Conservation (phyloP, 2,888 invertebrate species). For the Meghimatium bilineatum region DNA sequence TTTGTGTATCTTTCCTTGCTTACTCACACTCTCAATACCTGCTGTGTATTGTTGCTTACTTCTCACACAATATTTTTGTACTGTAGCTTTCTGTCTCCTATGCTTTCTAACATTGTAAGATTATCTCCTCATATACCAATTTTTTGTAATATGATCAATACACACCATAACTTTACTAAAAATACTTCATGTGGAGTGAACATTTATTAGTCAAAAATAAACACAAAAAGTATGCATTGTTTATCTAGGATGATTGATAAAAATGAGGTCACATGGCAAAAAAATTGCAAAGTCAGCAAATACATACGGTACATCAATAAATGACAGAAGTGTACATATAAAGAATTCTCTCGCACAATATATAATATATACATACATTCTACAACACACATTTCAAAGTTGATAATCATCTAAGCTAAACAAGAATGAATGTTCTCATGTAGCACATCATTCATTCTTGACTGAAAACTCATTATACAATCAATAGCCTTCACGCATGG, state of each 20-base stretch:
- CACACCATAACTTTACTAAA: neutral
- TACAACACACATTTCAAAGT: neutral
- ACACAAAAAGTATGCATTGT: neutral
- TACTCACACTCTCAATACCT: too few species aligned
- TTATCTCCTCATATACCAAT: neutral
- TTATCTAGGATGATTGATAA: neutral
- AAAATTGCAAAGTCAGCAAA: neutral
- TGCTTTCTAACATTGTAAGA: too few species aligned
- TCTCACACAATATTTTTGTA: too few species aligned
- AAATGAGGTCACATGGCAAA: neutral
- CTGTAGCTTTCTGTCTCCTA: neutral
- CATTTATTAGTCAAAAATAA: neutral
- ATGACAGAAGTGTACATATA: neutral
- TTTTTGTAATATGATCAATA: neutral
- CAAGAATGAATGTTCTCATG: neutral
- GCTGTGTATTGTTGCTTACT: too few species aligned
- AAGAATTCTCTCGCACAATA: neutral
- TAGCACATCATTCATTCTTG: too few species aligned
- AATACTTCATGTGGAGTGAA: constrained; percentile 5
- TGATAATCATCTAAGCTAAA: neutral
- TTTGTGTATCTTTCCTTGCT: too few species aligned
- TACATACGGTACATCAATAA: neutral
- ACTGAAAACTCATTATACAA: too few species aligned
- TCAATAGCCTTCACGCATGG: too few species aligned
- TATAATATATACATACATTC: too few species aligned